These are phyloP conservation scores for Gryllus longicercus DNA, from an alignment of 2,888 invertebrate genomes.

Conservation along the genomic window DNA sequence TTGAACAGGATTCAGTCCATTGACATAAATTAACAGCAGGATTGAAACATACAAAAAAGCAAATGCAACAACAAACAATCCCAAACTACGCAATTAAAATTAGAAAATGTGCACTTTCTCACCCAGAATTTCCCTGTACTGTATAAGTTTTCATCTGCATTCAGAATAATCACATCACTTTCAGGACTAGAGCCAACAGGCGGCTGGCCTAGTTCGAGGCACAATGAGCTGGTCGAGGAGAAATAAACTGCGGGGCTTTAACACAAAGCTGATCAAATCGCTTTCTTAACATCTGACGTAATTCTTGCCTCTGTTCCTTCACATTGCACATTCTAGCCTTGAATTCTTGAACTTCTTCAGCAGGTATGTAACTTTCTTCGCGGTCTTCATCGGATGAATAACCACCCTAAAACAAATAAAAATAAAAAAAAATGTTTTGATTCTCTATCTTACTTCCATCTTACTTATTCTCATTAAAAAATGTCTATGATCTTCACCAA, in stretches of 20 bases:
- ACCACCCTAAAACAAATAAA: constrained; percentile 61
- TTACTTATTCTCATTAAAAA: too few species aligned
- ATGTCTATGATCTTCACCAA: too few species aligned
- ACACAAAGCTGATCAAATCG: constrained; percentile 76
- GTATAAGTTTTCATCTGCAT: constrained; percentile 18
- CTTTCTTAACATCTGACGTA: constrained; percentile 75
- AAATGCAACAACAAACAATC: constrained; percentile 29
- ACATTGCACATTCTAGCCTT: constrained; percentile 75
- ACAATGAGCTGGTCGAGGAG: constrained; percentile 30
- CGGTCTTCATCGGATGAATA: constrained; percentile 74
- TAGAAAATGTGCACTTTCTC: constrained; percentile 4
- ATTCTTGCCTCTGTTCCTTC: constrained; percentile 73
- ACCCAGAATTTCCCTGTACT: constrained; percentile 1
- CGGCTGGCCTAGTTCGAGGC: constrained; percentile 31
- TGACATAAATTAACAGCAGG: neutral
- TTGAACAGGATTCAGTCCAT: neutral
- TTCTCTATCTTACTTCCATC: neutral
- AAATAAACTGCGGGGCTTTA: constrained; percentile 23
- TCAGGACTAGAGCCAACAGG: neutral
- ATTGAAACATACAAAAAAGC: constrained; percentile 17
- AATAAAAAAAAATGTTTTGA: neutral
- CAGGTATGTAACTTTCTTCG: constrained; percentile 71
- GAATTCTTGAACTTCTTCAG: constrained; percentile 84
- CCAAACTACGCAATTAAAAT: constrained; percentile 23
- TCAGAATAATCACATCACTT: constrained; percentile 3